A percentile compares a stretch with the other conserved stretches of the same genome.
These are phyloP conservation scores for Coleophora deauratella DNA, from an alignment of 2,888 invertebrate species.

Conservation along the genomic window DNA sequence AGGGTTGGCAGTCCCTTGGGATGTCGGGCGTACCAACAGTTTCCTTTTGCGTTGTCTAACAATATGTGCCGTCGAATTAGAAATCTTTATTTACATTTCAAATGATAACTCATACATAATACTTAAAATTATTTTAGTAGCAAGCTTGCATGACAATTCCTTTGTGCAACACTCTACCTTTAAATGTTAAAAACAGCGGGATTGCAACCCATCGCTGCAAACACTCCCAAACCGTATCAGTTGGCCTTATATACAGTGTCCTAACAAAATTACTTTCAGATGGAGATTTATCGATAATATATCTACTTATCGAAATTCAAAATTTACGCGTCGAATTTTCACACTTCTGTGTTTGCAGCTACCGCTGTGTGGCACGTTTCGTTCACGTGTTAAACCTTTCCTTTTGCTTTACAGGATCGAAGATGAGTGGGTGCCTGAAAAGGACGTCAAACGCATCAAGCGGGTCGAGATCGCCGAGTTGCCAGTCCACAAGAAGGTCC, in stretches of 20 bases:
- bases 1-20: conserved; percentile 43
- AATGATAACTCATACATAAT: too few species aligned
- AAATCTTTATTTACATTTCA: too few species aligned
- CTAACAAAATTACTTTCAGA: conserved; percentile 20
- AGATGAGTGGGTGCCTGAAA: conserved; percentile 90
- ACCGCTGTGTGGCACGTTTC: conserved; percentile 48
- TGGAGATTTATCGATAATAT: conserved; percentile 7
- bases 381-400: conserved; percentile 5
- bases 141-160: too few species aligned
- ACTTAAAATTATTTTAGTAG: too few species aligned
- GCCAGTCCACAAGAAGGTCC: conserved; percentile 62
- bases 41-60: too few species aligned
- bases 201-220: conserved; percentile 65
- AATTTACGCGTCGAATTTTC: conserved; percentile 1
- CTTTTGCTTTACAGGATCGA: conserved; percentile 76
- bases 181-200: conserved; percentile 16
- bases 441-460: conserved; percentile 77
- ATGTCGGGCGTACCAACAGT: too few species aligned
- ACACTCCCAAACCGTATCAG: conserved; percentile 27
- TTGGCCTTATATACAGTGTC: conserved; percentile 3
- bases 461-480: conserved; percentile 72
- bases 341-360: conserved; percentile 57
- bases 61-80: too few species aligned
- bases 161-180: too few species aligned
- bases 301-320: conserved; percentile 7